Percentiles rank a stretch among this genome's conserved stretches.
These are phyloP conservation scores for Carposina sasakii DNA, from an alignment of 1,140 invertebrate genomes.

Conservation along the genomic window DNA sequence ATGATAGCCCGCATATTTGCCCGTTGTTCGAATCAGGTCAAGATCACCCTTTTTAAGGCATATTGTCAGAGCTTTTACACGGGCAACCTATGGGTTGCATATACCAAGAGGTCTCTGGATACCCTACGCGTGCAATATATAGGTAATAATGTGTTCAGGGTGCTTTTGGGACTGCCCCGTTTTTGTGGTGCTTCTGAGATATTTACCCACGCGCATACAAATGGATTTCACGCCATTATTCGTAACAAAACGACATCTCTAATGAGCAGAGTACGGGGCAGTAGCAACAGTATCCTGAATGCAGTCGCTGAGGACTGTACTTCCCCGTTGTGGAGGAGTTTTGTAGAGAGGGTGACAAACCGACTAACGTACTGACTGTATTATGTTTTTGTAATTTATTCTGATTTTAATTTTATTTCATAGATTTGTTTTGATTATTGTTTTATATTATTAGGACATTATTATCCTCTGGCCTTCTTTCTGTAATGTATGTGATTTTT, in stretches of 20 bases:
- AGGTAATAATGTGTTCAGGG: slow-evolving; percentile 6
- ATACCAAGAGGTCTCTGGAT: background rate
- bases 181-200: slow-evolving; percentile 5
- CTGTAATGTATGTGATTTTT: no score
- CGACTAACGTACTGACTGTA: no score
- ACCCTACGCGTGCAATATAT: slow-evolving; percentile 5
- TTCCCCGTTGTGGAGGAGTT: no score
- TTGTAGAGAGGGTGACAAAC: no score
- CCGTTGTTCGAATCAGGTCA: background rate
- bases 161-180: slow-evolving; percentile 5
- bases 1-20: background rate
- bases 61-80: background rate
- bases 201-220: background rate
- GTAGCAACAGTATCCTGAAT: slow-evolving; percentile 8
- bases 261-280: slow-evolving; percentile 2
- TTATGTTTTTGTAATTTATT: no score
- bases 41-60: background rate
- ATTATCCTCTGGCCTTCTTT: no score
- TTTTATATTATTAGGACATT: no score
- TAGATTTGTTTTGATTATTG: no score
- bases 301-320: no score
- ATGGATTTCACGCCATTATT: slow-evolving; percentile 2
- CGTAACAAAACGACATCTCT: background rate
- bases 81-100: background rate
- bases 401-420: no score